phyloP scores from a whole-genome alignment of 2,797 vertebrate species.

The Menidia menidia region DNA sequence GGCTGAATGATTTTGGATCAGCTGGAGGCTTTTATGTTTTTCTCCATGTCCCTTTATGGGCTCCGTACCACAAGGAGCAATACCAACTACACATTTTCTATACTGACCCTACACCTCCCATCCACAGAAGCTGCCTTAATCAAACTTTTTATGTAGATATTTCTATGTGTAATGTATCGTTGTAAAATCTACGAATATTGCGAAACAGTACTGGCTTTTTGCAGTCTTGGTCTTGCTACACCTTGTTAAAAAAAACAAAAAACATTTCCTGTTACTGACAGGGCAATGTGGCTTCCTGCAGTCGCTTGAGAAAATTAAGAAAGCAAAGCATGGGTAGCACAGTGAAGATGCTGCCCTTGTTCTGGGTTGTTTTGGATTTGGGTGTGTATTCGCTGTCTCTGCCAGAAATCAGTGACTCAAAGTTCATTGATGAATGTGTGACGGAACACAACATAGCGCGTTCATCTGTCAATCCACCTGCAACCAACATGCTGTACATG shows the following conservation, averaged over 20 bases:
- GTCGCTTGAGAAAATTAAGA: not conserved
- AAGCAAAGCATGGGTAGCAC: conserved; percentile 19
- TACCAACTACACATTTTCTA: no score
- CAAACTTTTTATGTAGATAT: no score
- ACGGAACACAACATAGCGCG: conserved; percentile 63
- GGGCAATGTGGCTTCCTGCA: conserved; percentile 43
- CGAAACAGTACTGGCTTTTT: no score
- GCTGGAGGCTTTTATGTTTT: no score
- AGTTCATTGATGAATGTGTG: conserved; percentile 62
- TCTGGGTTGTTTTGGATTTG: not conserved
- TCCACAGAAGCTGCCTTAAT: no score
- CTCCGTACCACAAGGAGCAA: no score
- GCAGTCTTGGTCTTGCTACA: no score
- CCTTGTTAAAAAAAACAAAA: not conserved
- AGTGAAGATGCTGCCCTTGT: conserved; percentile 6
- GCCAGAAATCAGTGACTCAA: conserved; percentile 56
- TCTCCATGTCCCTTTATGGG: no score
- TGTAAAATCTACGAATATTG: no score
- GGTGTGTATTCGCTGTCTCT: not conserved
- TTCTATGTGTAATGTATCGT: no score
- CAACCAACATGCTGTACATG: conserved; percentile 76
- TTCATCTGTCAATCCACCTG: conserved; percentile 42
- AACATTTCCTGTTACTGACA: conserved; percentile 40
- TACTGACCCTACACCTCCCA: no score
- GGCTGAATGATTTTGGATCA: no score